Evolutionary conservation across 2,888 invertebrate species (phyloP), one percentile per base, ranked within the genome.

Genomic region (Meteorus cinctellus): DNA sequence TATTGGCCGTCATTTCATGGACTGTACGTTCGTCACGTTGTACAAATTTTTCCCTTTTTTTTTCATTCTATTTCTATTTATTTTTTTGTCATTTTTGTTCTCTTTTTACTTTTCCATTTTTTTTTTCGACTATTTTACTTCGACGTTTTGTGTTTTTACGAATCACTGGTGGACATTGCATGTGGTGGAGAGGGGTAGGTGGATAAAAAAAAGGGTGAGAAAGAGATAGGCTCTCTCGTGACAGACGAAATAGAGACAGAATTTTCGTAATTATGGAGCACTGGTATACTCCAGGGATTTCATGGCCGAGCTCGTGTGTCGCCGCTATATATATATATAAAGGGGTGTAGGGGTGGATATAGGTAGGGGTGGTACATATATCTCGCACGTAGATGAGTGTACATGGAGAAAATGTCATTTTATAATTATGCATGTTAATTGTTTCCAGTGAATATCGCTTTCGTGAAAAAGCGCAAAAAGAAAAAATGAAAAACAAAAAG

Each of bases 381-480:
- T 24, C 51, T 31, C 31, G 29, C 45, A 48, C 36, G n/a, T 29
- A 48, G n/a, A 48, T 48, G 48, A 48, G 48, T n/a, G 48, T 55
- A 55, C 55, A 71, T 16, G 55, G 84, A 65, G 55, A 86, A 86
- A 86, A 86, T 87, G 86, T 83, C 85, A 83, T 86, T 86, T 87
- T 85, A 72, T 68, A 86, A 87, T 87, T 87, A 87, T 86, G 83
- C 84, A 86, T 85, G 87, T 85, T 87, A 87, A 87, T 87, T 86
- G 84, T 85, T 83, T 83, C 82, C 29, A 27, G 55, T 24, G 55
- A 12, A 4, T 69, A 34, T 59, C 36, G 31, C 29, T 59, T 59
- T 34, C 45, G 63, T 31, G 12, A 34, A 48, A 68, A 51, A 55
- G 68, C 36, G 45, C 78, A 78, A 77, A 77, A 77, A 75, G 74